Percentiles rank a stretch among this genome's conserved stretches.
phyloP scores from a whole-genome alignment of 2,888 invertebrate genomes.

The Hydropsyche betteni region DNA sequence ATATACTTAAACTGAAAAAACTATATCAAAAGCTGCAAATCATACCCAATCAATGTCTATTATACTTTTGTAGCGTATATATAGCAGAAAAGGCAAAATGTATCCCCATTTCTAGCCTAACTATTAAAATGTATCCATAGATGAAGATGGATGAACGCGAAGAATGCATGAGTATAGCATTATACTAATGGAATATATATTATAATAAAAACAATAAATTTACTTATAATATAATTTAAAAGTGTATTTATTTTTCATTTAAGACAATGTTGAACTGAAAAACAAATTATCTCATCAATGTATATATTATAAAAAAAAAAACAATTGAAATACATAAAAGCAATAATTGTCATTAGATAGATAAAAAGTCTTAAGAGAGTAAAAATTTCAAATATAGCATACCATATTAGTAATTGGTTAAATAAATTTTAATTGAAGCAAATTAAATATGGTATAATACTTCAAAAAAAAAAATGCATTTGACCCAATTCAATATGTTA shows the following conservation, averaged over 20 bases:
- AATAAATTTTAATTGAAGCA: no score
- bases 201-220: slow-evolving; percentile 61
- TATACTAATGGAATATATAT: slow-evolving; percentile 69
- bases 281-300: no score
- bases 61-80: slow-evolving; percentile 31
- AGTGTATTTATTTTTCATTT: slow-evolving; percentile 24
- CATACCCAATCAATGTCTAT: slow-evolving; percentile 30
- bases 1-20: slow-evolving; percentile 3
- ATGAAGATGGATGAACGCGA: slow-evolving; percentile 52
- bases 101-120: slow-evolving; percentile 44
- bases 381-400: neutral
- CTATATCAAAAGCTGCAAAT: slow-evolving; percentile 33
- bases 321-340: slow-evolving; percentile 47
- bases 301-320: slow-evolving; percentile 25
- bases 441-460: no score
- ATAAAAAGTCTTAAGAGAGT: no score
- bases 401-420: neutral
- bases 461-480: no score
- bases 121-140: slow-evolving; percentile 48
- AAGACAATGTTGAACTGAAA: no score
- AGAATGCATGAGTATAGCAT: slow-evolving; percentile 61
- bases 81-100: slow-evolving; percentile 21
- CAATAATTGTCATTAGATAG: slow-evolving; percentile 32
- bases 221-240: slow-evolving; percentile 51
- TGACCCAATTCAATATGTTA: no score